Percentiles rank a stretch among this genome's conserved stretches.
phyloP scores from a whole-genome alignment of 2,888 invertebrate genomes.

The Congeria kusceri region DNA sequence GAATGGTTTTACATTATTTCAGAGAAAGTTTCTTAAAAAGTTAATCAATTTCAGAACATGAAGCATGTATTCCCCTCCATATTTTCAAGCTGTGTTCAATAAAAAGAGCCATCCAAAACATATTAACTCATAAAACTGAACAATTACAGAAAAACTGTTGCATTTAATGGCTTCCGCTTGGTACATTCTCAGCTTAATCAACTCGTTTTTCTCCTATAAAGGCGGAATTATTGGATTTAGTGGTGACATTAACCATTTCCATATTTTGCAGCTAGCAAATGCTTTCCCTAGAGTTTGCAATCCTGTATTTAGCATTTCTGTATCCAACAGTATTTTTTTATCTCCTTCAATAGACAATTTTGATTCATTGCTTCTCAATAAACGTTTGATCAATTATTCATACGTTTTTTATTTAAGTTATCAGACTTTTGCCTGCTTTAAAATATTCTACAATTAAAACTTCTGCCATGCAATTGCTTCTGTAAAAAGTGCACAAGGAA shows the following conservation, averaged over 20 bases:
- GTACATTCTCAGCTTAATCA: constrained; percentile 33
- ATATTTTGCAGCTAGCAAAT: constrained; percentile 23
- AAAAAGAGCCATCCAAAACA: constrained; percentile 26
- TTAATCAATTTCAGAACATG: not conserved
- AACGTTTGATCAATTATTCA: constrained; percentile 31
- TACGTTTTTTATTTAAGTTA: not conserved
- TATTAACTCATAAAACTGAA: constrained; percentile 41
- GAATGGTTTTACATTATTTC: not conserved
- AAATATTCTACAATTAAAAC: too few species aligned
- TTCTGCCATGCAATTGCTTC: too few species aligned
- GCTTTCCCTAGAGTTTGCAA: not conserved
- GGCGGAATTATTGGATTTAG: constrained; percentile 31
- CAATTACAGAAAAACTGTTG: constrained; percentile 28
- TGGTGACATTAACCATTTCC: constrained; percentile 23
- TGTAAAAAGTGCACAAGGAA: too few species aligned
- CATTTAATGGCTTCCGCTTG: constrained; percentile 28
- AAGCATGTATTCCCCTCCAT: not conserved
- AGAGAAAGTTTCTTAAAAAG: not conserved
- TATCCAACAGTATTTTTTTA: too few species aligned
- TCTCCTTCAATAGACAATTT: not conserved
- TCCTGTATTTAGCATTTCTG: too few species aligned
- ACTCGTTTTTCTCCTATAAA: constrained; percentile 28
- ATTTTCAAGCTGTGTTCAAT: constrained; percentile 13
- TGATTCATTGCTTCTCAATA: constrained; percentile 2
- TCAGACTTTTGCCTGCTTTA: too few species aligned